Evolutionary conservation across 2,888 invertebrate genomes (phyloP).

Genomic region (Rhaphigaster nebulosa): DNA sequence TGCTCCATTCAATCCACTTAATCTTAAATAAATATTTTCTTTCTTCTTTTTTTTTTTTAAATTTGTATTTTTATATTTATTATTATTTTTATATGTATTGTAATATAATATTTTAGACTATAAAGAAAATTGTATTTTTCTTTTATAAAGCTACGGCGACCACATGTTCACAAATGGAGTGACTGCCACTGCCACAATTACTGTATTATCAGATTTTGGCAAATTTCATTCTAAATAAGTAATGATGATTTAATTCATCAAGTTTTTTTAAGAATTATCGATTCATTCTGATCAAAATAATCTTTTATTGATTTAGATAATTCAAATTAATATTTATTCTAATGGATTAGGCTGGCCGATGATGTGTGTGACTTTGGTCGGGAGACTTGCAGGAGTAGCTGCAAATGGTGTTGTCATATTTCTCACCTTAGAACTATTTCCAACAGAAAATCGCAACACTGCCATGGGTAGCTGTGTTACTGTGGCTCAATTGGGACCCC

Average conservation of each 20-base stretch:
- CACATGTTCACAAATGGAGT: too few relatives aligned
- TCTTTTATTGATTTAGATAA: not conserved
- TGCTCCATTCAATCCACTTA: too few relatives aligned
- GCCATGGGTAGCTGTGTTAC: slow-evolving; percentile 74
- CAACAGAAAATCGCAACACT: slow-evolving; percentile 67
- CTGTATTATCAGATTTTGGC: not conserved
- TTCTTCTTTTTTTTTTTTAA: too few relatives aligned
- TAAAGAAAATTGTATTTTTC: too few relatives aligned
- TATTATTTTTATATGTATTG: too few relatives aligned
- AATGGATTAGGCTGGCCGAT: slow-evolving; percentile 62
- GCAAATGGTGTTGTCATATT: slow-evolving; percentile 75
- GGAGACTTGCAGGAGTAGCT: slow-evolving; percentile 73
- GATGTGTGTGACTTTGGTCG: slow-evolving; percentile 70
- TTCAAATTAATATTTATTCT: not conserved
- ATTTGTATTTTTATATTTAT: too few relatives aligned
- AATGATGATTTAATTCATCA: not conserved
- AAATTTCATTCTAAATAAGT: not conserved
- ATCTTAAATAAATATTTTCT: too few relatives aligned
- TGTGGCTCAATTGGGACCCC: slow-evolving; percentile 73
- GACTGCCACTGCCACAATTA: too few relatives aligned
- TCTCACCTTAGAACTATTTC: slow-evolving; percentile 75
- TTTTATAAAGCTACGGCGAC: too few relatives aligned
- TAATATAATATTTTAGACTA: too few relatives aligned
- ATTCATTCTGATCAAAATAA: not conserved
- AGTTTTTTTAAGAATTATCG: not conserved